Evolutionary conservation across 2,888 invertebrate species (phyloP).

Genomic region (Diadromus collaris): DNA sequence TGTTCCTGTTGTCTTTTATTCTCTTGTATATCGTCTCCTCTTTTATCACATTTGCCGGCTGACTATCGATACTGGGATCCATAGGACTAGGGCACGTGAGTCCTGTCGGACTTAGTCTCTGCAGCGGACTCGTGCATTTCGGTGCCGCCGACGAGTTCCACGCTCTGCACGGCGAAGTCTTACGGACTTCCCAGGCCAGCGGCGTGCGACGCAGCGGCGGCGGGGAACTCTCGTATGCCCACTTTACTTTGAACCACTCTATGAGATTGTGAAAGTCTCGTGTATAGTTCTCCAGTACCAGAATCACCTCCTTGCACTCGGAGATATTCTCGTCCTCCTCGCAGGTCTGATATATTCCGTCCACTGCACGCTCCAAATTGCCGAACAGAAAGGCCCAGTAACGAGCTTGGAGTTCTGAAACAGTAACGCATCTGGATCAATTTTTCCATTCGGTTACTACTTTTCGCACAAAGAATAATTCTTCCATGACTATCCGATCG

Average conservation of each 20-base stretch:
- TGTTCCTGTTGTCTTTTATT: conserved; percentile 74
- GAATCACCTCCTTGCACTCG: conserved; percentile 97
- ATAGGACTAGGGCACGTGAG: conserved; percentile 73
- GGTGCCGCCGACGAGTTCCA: conserved; percentile 73
- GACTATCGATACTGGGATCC: conserved; percentile 78
- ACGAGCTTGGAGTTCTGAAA: conserved; percentile 89
- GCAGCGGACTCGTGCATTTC: conserved; percentile 80
- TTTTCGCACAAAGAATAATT: too few relatives aligned
- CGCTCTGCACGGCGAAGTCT: conserved; percentile 84
- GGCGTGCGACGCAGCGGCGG: conserved; percentile 92
- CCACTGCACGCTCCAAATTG: conserved; percentile 95
- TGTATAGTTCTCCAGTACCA: conserved; percentile 96
- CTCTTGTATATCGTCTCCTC: conserved; percentile 77
- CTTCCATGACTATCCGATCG: too few relatives aligned
- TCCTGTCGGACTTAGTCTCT: conserved; percentile 74
- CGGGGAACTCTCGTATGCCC: conserved; percentile 96
- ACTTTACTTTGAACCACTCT: conserved; percentile 96
- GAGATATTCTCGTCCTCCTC: conserved; percentile 96
- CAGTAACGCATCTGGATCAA: too few relatives aligned
- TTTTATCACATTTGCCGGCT: conserved; percentile 65
- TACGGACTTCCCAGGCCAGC: conserved; percentile 97
- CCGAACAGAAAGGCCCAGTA: conserved; percentile 98
- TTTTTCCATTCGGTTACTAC: too few relatives aligned
- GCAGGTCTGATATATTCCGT: conserved; percentile 97
- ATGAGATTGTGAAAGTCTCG: conserved; percentile 96